A percentile compares a stretch with the other conserved stretches of the same genome.
Conservation (phyloP, 2,113 vertebrate species). For the Aplodontia rufa region DNA sequence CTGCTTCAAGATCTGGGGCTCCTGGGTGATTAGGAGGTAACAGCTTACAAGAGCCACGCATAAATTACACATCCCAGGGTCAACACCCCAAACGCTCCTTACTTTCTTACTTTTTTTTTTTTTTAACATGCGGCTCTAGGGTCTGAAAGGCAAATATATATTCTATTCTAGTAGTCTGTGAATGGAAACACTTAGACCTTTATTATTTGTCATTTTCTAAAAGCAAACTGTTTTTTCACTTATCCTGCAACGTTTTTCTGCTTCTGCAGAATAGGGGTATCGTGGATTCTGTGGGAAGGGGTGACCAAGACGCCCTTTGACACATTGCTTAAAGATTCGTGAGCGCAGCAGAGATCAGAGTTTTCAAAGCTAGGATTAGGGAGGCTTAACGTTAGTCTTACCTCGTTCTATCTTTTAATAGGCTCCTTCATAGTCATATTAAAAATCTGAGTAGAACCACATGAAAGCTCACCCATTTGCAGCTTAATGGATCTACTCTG, state of each 20-base stretch:
- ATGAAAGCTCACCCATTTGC: neutral
- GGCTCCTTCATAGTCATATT: constrained; percentile 66
- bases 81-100: constrained; percentile 20
- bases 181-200: neutral
- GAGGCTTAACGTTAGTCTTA: constrained; percentile 77
- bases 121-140: neutral
- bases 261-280: neutral
- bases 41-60: constrained; percentile 46
- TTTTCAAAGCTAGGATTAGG: constrained; percentile 66
- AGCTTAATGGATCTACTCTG: neutral
- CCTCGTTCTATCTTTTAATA: constrained; percentile 66
- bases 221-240: neutral
- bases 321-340: neutral
- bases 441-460: constrained; percentile 67
- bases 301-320: neutral
- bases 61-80: constrained; percentile 52
- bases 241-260: neutral
- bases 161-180: neutral
- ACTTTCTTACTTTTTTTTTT: neutral
- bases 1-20: constrained; percentile 29
- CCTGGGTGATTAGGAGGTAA: constrained; percentile 69
- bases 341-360: constrained; percentile 61
- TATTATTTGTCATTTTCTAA: neutral
- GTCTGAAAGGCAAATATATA: neutral
- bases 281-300: neutral